Evolutionary conservation across 2,888 invertebrate species (phyloP).

Genomic region (Molorchus minor): DNA sequence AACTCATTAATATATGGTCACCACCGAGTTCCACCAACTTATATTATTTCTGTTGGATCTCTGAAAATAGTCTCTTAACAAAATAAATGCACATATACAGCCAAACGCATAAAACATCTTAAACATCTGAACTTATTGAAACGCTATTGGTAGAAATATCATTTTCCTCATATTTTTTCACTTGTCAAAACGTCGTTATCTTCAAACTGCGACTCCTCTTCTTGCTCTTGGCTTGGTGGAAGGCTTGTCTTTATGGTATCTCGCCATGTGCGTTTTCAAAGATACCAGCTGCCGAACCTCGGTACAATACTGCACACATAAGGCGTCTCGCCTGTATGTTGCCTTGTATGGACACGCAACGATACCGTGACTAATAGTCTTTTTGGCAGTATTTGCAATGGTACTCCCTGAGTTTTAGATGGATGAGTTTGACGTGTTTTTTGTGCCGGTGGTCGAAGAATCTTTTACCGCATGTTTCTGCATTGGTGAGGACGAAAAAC

Average conservation of each 20-base stretch:
- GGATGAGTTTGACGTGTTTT: slow-evolving; percentile 18
- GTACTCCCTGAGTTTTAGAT: slow-evolving; percentile 21
- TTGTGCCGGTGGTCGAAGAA: slow-evolving; percentile 22
- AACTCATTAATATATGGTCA: too few species aligned
- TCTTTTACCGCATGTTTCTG: slow-evolving; percentile 12
- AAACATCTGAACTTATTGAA: too few species aligned
- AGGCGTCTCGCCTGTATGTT: slow-evolving; percentile 23
- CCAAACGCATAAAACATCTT: too few species aligned
- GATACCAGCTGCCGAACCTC: slow-evolving; percentile 24
- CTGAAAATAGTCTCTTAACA: too few species aligned
- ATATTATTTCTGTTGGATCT: too few species aligned
- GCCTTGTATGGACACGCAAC: slow-evolving; percentile 14
- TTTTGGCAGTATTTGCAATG: slow-evolving; percentile 23
- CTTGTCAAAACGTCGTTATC: background rate
- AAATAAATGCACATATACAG: too few species aligned
- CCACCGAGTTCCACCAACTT: too few species aligned
- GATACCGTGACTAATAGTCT: slow-evolving; percentile 16
- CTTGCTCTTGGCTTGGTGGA: background rate
- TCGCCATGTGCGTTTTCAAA: slow-evolving; percentile 19
- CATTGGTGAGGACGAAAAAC: slow-evolving; percentile 29
- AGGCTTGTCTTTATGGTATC: slow-evolving; percentile 4
- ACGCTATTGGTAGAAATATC: too few species aligned
- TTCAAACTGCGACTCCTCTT: background rate
- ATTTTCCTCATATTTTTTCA: background rate
- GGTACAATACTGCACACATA: slow-evolving; percentile 16